Conservation (phyloP, 2,888 invertebrate genomes). For the Schizaphis graminum region DNA sequence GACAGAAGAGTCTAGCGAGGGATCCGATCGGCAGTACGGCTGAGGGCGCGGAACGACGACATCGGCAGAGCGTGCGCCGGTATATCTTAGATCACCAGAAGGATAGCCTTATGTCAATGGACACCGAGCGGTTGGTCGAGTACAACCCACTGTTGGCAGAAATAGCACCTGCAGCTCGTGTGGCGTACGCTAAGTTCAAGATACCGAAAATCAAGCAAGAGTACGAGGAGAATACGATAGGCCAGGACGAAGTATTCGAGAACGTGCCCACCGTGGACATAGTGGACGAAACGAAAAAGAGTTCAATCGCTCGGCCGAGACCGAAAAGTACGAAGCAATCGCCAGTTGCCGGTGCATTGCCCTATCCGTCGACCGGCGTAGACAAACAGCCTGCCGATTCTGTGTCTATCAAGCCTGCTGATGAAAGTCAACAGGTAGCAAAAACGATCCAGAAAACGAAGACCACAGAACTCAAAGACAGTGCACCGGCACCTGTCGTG, state of each 20-base stretch:
- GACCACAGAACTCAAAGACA: neutral
- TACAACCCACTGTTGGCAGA: conserved; percentile 85
- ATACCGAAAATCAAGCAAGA: conserved; percentile 79
- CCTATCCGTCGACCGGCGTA: conserved; percentile 26
- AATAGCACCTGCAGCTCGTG: conserved; percentile 83
- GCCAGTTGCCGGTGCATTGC: conserved; percentile 54
- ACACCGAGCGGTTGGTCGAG: conserved; percentile 82
- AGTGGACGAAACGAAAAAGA: conserved; percentile 52
- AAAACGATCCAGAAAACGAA: neutral
- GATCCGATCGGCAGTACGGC: conserved; percentile 86
- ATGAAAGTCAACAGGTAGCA: neutral
- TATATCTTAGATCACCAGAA: conserved; percentile 80
- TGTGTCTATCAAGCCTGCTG: neutral
- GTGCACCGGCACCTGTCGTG: neutral
- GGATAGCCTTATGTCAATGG: conserved; percentile 77
- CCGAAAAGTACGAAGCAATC: conserved; percentile 66
- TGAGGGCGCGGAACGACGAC: conserved; percentile 78
- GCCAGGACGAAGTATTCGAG: conserved; percentile 54
- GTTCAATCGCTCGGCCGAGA: conserved; percentile 67
- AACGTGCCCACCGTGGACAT: conserved; percentile 37
- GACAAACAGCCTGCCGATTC: neutral
- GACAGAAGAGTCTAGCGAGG: conserved; percentile 78
- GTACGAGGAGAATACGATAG: conserved; percentile 70
- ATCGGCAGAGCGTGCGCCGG: conserved; percentile 80
- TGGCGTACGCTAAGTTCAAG: conserved; percentile 92